Evolutionary conservation across 2,113 vertebrate genomes (phyloP).

Genomic region (Naja naja): DNA sequence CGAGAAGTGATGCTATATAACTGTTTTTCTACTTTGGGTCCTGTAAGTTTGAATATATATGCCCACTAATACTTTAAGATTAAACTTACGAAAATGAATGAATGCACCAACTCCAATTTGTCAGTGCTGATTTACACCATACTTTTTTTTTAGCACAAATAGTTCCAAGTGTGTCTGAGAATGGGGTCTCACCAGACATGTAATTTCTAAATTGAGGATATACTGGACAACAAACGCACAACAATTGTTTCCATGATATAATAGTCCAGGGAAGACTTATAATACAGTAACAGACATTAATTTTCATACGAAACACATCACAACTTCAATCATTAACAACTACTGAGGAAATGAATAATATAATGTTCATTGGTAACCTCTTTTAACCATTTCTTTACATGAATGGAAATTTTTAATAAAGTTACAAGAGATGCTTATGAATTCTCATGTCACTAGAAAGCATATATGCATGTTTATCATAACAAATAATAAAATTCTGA

Average conservation of each 20-base stretch:
- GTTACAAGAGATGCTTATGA: neutral
- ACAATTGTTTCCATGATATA: neutral
- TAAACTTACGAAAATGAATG: conserved; percentile 11
- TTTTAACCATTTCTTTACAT: neutral
- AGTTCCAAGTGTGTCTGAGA: neutral
- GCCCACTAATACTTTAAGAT: neutral
- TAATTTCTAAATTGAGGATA: neutral
- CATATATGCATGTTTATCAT: neutral
- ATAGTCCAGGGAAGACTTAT: neutral
- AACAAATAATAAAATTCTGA: neutral
- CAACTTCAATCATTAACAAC: neutral
- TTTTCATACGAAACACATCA: neutral
- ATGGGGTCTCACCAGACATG: neutral
- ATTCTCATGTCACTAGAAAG: neutral
- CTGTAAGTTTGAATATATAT: conserved; percentile 9
- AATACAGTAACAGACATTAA: neutral
- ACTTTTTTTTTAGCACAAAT: neutral
- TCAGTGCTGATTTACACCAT: neutral
- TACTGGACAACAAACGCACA: neutral
- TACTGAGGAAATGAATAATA: neutral
- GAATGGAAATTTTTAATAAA: neutral
- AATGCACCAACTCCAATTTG: conserved; percentile 9
- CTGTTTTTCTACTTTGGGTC: conserved; percentile 13
- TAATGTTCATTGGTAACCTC: too few relatives aligned
- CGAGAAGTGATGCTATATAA: conserved; percentile 1